Base-by-base conservation (phyloP, 2,113 vertebrate genomes). In the Cettia cetti region DNA sequence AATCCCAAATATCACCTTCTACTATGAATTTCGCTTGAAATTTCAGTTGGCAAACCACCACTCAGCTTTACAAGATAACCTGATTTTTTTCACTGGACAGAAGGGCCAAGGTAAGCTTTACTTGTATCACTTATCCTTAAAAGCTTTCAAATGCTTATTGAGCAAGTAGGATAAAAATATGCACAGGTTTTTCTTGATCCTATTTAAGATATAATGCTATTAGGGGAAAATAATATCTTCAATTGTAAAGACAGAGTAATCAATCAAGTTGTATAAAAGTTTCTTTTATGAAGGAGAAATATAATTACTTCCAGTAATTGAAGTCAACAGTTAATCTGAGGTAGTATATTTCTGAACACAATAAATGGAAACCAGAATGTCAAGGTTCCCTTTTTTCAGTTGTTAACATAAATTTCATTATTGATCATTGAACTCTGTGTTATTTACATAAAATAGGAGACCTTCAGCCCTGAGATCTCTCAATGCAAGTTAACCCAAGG, bases 81-180 rank as follows among this genome's bases (percentile, higher is more conserved):
- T 99, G 88, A 98, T 99, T 90, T 97, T 99, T 97, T 99, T 98
- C 94, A 98, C 98, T 68, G 99, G 98, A 88, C 98, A 98, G 89
- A 99, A 98, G 86, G 98, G 98, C 83, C 97, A 97, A 95, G 98
- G 99, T 99, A 98, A 98, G 98, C 8, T 95, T 89, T 91, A 27
- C 49, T 69, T 75, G 23, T 86, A 23, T 53, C 76, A 37, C 2
- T 19, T 66, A 20, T 28, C 27, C 16, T 71, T 69, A 35, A 7
- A 86, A 19, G 15, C 9, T 90, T 80, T 70, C 19, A 77, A 40
- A 88, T 33, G 37, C 26, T 76, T 7, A 42, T 50, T 64, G 31
- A 57, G 27, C 9, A 89, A 82, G 15, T 21, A 69, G 15, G 30
- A 69, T 57, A 47, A 86, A 83, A 91, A 26, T 26, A 68, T 23